These are phyloP conservation scores for Drosophila trapezifrons DNA, from an alignment of 1,140 invertebrate genomes.

Conservation along the genomic window DNA sequence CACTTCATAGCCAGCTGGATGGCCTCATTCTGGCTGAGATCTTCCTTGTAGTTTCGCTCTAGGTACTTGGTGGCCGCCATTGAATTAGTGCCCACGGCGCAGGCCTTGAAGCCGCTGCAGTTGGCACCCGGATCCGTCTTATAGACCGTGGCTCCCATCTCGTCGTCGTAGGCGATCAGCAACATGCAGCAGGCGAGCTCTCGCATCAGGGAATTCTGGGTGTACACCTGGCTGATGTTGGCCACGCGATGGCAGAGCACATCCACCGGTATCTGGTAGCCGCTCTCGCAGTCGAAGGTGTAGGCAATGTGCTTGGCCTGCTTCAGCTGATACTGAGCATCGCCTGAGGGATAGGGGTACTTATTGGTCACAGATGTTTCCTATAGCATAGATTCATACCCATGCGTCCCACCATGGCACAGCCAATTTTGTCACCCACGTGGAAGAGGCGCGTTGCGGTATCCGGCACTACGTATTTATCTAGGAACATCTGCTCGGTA, in stretches of 20 bases:
- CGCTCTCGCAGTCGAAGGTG: conserved; percentile 98
- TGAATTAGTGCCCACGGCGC: conserved; percentile 97
- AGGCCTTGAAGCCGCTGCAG: conserved; percentile 97
- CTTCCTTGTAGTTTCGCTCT: conserved; percentile 98
- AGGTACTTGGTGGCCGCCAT: conserved; percentile 98
- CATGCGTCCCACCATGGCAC: conserved; percentile 99
- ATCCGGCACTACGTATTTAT: conserved; percentile 95
- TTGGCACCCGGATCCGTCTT: conserved; percentile 99
- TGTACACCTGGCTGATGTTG: conserved; percentile 99
- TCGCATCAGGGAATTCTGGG: conserved; percentile 99
- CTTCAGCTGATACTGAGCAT: conserved; percentile 97
- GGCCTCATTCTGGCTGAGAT: conserved; percentile 89
- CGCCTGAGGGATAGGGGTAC: conserved; percentile 87
- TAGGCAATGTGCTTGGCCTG: conserved; percentile 98
- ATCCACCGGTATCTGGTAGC: conserved; percentile 97
- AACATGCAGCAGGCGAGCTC: conserved; percentile 99
- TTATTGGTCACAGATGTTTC: background rate
- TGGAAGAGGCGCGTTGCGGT: conserved; percentile 97
- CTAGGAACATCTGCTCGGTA: conserved; percentile 98
- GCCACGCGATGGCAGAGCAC: conserved; percentile 96
- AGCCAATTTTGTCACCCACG: conserved; percentile 96
- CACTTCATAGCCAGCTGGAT: conserved; percentile 97
- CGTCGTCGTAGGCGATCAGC: conserved; percentile 96
- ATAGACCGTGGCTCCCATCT: conserved; percentile 94
- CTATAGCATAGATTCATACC: conserved; percentile 86